A percentile compares a stretch with the other conserved stretches of the same genome.
These are phyloP conservation scores for Anastrepha obliqua DNA, from an alignment of 1,140 invertebrate genomes.

Conservation along the genomic window DNA sequence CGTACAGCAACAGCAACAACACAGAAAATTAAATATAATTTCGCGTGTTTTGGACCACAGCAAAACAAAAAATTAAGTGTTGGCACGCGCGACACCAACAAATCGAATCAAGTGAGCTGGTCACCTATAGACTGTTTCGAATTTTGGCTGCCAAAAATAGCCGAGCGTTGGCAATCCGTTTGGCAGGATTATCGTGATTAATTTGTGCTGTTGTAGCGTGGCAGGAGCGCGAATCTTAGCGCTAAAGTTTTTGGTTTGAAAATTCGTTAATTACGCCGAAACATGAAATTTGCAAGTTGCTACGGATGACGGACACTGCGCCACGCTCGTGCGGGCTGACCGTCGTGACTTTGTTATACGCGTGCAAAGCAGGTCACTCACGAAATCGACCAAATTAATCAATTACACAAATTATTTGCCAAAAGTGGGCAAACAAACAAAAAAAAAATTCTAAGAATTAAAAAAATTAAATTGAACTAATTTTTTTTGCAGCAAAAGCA, in stretches of 20 bases:
- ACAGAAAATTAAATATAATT: not conserved
- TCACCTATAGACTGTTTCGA: not conserved
- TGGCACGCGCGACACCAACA: not conserved
- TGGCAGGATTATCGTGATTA: not conserved
- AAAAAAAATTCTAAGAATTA: too few relatives aligned
- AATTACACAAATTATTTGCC: not conserved
- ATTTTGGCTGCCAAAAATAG: not conserved
- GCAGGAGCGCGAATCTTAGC: not conserved
- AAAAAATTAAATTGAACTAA: not conserved
- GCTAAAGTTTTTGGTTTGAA: not conserved
- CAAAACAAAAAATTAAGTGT: not conserved
- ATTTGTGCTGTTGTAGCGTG: not conserved
- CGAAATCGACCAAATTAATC: not conserved
- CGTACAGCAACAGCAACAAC: not conserved
- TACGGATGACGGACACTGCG: not conserved
- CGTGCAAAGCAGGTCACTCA: not conserved
- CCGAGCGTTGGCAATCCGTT: not conserved
- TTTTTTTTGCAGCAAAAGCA: not conserved
- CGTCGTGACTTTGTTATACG: not conserved
- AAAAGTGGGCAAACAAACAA: not conserved
- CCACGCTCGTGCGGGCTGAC: not conserved
- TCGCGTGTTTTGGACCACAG: too few relatives aligned
- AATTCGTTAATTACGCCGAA: not conserved
- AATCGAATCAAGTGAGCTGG: not conserved
- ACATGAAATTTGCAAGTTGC: not conserved